These are phyloP conservation scores for Dallia pectoralis DNA, from an alignment of 2,797 vertebrate genomes.

Conservation along the genomic window DNA sequence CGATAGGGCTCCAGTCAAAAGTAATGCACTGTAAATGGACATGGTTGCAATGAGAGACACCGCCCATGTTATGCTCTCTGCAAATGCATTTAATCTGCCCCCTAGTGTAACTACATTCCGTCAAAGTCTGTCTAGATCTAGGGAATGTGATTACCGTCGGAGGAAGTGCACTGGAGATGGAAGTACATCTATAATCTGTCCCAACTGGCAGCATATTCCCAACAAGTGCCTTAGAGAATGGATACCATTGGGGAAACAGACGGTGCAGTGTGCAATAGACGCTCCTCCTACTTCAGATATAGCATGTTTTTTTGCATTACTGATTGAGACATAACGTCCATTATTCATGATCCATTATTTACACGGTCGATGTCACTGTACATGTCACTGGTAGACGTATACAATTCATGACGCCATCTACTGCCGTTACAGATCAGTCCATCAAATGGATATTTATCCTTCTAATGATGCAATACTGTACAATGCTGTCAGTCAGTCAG, in stretches of 20 bases:
- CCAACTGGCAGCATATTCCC: neutral
- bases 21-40: neutral
- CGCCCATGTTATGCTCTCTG: constrained; percentile 16
- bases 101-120: constrained; percentile 29
- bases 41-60: neutral
- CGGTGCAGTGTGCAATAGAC: too few species aligned
- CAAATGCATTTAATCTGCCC: constrained; percentile 37
- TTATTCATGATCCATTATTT: too few species aligned
- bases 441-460: too few species aligned
- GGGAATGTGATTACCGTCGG: constrained; percentile 54
- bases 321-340: too few species aligned
- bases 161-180: constrained; percentile 44
- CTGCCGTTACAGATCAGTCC: too few species aligned
- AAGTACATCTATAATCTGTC: constrained; percentile 25
- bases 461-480: too few species aligned
- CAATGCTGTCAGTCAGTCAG: too few species aligned
- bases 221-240: neutral
- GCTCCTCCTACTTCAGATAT: too few species aligned
- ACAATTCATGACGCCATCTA: too few species aligned
- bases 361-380: too few species aligned
- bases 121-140: constrained; percentile 45
- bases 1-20: neutral
- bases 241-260: neutral
- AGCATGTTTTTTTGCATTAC: too few species aligned
- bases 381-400: too few species aligned